A percentile compares a stretch with the other conserved stretches of the same genome.
phyloP scores from a whole-genome alignment of 1,140 invertebrate species.

The Brachionus koreanus region DNA sequence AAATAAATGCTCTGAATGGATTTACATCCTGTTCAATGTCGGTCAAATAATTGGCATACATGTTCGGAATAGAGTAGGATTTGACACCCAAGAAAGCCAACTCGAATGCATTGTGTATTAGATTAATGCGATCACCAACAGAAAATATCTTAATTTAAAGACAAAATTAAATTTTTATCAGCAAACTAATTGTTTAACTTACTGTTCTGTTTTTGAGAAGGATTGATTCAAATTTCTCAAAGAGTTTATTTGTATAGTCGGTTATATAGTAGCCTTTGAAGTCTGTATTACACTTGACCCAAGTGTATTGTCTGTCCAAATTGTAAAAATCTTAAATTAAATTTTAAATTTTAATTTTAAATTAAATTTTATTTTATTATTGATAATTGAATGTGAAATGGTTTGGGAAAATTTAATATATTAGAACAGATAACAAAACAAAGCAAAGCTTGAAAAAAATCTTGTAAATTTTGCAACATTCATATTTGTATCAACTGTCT shows the following conservation, averaged over 20 bases:
- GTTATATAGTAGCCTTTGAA: slow-evolving; percentile 41
- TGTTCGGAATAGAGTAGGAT: slow-evolving; percentile 7
- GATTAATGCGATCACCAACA: slow-evolving; percentile 12
- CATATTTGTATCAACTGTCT: too few species aligned
- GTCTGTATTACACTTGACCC: slow-evolving; percentile 42
- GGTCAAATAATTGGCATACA: slow-evolving; percentile 13
- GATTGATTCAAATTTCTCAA: slow-evolving; percentile 11
- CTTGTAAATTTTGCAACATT: too few species aligned
- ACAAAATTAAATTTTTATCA: neutral
- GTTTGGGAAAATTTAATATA: too few species aligned
- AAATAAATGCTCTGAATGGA: neutral
- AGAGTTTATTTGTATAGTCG: slow-evolving; percentile 25
- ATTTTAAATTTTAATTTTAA: neutral
- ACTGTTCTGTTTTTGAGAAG: neutral
- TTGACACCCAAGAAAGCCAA: slow-evolving; percentile 22
- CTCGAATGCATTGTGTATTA: slow-evolving; percentile 30
- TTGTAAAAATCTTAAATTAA: neutral
- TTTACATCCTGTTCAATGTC: neutral
- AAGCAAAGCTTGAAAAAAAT: too few species aligned
- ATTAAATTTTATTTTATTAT: neutral
- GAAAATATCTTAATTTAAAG: slow-evolving; percentile 11
- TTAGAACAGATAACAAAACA: too few species aligned
- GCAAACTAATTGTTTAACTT: neutral
- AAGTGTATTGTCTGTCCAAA: slow-evolving; percentile 12
- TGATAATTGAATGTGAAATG: too few species aligned